A percentile compares a stretch with the other conserved stretches of the same genome.
These are phyloP conservation scores for Clupea harengus DNA, from an alignment of 2,113 vertebrate species.

Conservation along the genomic window DNA sequence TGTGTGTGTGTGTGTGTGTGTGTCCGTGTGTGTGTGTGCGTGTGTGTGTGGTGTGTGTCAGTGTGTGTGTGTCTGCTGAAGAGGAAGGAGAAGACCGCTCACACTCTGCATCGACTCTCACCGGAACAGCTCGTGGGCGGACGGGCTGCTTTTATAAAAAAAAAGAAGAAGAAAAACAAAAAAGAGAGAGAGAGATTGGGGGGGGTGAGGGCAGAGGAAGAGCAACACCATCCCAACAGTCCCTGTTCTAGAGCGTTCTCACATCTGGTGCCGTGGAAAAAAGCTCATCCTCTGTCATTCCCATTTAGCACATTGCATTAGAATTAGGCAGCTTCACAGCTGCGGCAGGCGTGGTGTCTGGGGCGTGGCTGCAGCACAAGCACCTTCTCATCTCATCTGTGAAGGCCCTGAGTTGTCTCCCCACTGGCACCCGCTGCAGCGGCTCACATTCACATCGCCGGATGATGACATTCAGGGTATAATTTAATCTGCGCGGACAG, in stretches of 20 bases:
- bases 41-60: background rate
- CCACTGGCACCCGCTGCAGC: background rate
- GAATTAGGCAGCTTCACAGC: conserved; percentile 53
- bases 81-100: background rate
- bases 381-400: conserved; percentile 1
- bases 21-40: background rate
- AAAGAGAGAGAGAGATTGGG: conserved; percentile 55
- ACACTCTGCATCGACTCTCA: background rate
- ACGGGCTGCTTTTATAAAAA: background rate
- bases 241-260: background rate
- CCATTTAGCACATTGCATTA: conserved; percentile 54
- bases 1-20: background rate
- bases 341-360: conserved; percentile 50
- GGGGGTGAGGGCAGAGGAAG: conserved; percentile 4
- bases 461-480: conserved; percentile 4
- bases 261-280: conserved; percentile 62
- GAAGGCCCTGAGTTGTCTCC: background rate
- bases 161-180: conserved; percentile 21
- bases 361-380: conserved; percentile 31
- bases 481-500: background rate
- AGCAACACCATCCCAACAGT: conserved; percentile 11
- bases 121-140: background rate
- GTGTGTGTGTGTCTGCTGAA: background rate
- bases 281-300: conserved; percentile 44
- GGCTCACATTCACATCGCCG: background rate